Conservation (phyloP, 1,140 invertebrate genomes). For the Leguminivora glycinivorella region DNA sequence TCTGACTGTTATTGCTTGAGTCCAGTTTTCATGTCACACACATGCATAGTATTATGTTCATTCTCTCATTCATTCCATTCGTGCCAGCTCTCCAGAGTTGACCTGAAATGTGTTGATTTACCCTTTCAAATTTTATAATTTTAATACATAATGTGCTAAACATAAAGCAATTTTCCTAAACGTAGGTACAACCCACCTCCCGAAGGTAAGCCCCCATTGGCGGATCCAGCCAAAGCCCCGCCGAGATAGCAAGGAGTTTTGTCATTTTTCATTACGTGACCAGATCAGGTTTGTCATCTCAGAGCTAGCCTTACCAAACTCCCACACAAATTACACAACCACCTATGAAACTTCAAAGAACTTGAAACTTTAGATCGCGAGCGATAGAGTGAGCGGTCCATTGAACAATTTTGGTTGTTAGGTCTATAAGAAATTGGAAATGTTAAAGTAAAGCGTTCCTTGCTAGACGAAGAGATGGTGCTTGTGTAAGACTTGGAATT, state of each 20-base stretch:
- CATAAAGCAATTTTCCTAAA: neutral
- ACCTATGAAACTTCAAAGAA: neutral
- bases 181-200: conserved; percentile 23
- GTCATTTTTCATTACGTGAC: conserved; percentile 82
- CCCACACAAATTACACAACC: conserved; percentile 17
- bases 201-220: conserved; percentile 37
- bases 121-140: neutral
- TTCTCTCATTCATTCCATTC: too few species aligned
- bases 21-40: too few species aligned
- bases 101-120: too few species aligned
- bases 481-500: conserved; percentile 45
- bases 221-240: conserved; percentile 34
- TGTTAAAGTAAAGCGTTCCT: conserved; percentile 50
- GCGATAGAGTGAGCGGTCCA: conserved; percentile 14
- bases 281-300: conserved; percentile 74
- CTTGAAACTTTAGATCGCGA: conserved; percentile 27
- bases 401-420: conserved; percentile 3
- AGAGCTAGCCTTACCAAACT: conserved; percentile 44
- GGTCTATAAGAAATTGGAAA: conserved; percentile 23
- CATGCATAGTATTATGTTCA: too few species aligned
- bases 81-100: neutral
- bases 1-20: too few species aligned
- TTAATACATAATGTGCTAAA: neutral
- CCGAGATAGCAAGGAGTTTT: conserved; percentile 54
- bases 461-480: conserved; percentile 53